phyloP scores from a whole-genome alignment of 2,113 vertebrate genomes.

The Silurus asotus region DNA sequence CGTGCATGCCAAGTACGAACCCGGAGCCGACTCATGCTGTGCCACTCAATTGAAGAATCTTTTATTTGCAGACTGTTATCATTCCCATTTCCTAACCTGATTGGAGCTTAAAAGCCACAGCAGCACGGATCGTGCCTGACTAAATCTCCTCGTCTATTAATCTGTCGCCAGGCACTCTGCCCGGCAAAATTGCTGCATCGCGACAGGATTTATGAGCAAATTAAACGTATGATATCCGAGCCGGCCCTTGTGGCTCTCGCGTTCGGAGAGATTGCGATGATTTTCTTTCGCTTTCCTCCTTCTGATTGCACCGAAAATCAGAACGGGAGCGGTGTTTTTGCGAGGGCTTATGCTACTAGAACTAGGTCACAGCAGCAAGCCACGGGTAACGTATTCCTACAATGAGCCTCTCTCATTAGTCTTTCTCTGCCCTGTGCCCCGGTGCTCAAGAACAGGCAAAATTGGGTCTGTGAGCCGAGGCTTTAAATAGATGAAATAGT shows the following conservation, averaged over 20 bases:
- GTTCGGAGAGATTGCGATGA: constrained; percentile 62
- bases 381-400: constrained; percentile 51
- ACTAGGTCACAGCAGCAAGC: constrained; percentile 57
- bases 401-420: constrained; percentile 53
- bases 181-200: constrained; percentile 67
- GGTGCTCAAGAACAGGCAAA: constrained; percentile 41
- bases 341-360: constrained; percentile 54
- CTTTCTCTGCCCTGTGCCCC: constrained; percentile 54
- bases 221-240: constrained; percentile 72
- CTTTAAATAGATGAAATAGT: constrained; percentile 48
- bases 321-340: constrained; percentile 56
- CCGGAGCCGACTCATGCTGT: constrained; percentile 66
- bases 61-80: constrained; percentile 74
- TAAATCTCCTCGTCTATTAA: constrained; percentile 79
- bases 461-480: constrained; percentile 46
- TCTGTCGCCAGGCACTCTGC: constrained; percentile 67
- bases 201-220: constrained; percentile 70
- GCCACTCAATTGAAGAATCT: constrained; percentile 76
- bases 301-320: constrained; percentile 60
- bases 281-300: constrained; percentile 46
- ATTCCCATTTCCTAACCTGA: constrained; percentile 74
- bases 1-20: constrained; percentile 52
- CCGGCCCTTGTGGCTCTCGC: constrained; percentile 55
- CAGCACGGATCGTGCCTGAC: constrained; percentile 77
- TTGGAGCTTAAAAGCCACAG: constrained; percentile 79